Conservation (phyloP, 1,140 invertebrate genomes). For the Bombus consobrinus region DNA sequence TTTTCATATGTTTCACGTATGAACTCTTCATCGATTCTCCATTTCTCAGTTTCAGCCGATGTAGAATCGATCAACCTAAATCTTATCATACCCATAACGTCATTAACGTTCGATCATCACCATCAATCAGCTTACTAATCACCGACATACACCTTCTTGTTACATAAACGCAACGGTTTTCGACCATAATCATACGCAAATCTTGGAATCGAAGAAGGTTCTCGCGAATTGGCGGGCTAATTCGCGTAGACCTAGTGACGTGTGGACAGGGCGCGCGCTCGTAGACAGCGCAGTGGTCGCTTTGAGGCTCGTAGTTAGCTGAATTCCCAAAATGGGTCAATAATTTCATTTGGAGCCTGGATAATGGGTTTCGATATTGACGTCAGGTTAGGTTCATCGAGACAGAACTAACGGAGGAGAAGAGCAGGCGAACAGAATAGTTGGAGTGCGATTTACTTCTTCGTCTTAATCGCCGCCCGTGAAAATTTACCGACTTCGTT, state of each 20-base stretch:
- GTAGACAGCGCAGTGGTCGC: neutral
- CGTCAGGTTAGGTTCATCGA: neutral
- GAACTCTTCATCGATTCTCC: neutral
- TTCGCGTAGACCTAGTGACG: neutral
- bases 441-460: neutral
- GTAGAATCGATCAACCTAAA: neutral
- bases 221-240: conserved; percentile 3
- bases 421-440: neutral
- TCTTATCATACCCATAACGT: conserved; percentile 27
- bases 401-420: neutral
- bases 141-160: neutral
- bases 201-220: neutral
- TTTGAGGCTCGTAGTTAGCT: conserved; percentile 18
- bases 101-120: conserved; percentile 16
- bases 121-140: conserved; percentile 8
- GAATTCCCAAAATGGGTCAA: conserved; percentile 15
- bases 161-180: neutral
- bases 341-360: conserved; percentile 12
- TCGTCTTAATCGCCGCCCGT: conserved; percentile 28
- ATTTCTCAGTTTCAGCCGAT: neutral
- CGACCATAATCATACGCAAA: neutral
- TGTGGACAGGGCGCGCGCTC: no score
- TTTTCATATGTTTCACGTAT: no score
- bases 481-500: conserved; percentile 3
- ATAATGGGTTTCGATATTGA: neutral